Evolutionary conservation across 2,888 invertebrate genomes (phyloP).

Genomic region (Escarpia spicata): DNA sequence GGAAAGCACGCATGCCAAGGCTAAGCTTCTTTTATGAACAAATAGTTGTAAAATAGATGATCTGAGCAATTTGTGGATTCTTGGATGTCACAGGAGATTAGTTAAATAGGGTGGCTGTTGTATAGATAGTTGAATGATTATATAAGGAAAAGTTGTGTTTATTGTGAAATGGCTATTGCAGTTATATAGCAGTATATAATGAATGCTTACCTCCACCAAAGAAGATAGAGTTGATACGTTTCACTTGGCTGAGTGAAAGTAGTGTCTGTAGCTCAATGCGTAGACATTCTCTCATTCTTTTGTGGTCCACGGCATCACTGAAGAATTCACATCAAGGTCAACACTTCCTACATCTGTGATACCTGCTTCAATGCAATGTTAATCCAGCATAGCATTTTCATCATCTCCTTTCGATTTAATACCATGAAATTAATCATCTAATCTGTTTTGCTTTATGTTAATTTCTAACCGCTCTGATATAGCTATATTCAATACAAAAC

Average conservation of each 20-base stretch:
- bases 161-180: constrained; percentile 18
- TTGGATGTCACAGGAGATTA: too few species aligned
- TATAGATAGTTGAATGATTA: too few species aligned
- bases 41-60: too few species aligned
- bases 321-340: constrained; percentile 23
- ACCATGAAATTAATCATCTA: not conserved
- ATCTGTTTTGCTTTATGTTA: not conserved
- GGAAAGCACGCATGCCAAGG: too few species aligned
- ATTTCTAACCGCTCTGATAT: not conserved
- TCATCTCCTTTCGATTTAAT: not conserved
- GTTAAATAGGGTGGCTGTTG: too few species aligned
- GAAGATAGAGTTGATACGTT: constrained; percentile 52
- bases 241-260: constrained; percentile 45
- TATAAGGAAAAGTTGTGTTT: not conserved
- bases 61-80: too few species aligned
- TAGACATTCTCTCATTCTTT: constrained; percentile 52
- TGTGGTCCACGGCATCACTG: constrained; percentile 52
- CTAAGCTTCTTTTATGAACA: too few species aligned
- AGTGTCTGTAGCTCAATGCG: constrained; percentile 48
- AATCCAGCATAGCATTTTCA: not conserved
- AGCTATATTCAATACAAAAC: too few species aligned
- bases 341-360: not conserved
- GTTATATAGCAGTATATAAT: not conserved
- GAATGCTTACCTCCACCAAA: constrained; percentile 53
- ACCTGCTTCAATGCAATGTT: not conserved